Percentiles rank a stretch among this genome's conserved stretches.
phyloP scores from a whole-genome alignment of 2,113 vertebrate genomes.

The Blennius ocellaris region DNA sequence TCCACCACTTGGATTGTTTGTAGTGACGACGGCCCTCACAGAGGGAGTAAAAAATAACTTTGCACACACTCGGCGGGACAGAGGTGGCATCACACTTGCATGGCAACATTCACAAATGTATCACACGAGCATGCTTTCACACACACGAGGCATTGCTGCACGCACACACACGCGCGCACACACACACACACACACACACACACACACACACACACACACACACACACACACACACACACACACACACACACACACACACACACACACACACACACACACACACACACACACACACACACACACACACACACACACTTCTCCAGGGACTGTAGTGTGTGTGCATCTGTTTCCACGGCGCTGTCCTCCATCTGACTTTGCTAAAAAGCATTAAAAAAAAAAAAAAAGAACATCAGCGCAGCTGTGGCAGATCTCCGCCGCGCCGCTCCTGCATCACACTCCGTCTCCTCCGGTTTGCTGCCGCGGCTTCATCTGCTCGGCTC shows the following conservation, averaged over 20 bases:
- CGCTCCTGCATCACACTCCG: background rate
- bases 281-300: conserved; percentile 3
- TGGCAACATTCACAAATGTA: conserved; percentile 53
- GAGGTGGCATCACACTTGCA: conserved; percentile 53
- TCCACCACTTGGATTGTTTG: no score
- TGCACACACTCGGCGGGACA: conserved; percentile 14
- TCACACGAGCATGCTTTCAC: conserved; percentile 50
- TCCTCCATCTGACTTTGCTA: conserved; percentile 52
- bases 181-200: conserved; percentile 6
- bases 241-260: conserved; percentile 5
- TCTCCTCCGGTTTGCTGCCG: background rate
- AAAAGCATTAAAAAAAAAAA: conserved; percentile 39
- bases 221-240: conserved; percentile 3
- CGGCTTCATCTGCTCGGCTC: background rate
- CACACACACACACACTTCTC: conserved; percentile 22
- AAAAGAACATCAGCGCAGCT: conserved; percentile 51
- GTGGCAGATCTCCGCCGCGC: conserved; percentile 30
- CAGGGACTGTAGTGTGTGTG: conserved; percentile 28
- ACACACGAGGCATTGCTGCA: conserved; percentile 8
- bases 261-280: conserved; percentile 4
- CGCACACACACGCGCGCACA: no score
- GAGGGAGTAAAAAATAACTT: background rate
- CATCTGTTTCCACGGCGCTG: conserved; percentile 48
- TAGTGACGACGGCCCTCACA: background rate
- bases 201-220: conserved; percentile 5